Evolutionary conservation across 2,113 vertebrate genomes (phyloP).

Genomic region (Hippocampus guttulatus): DNA sequence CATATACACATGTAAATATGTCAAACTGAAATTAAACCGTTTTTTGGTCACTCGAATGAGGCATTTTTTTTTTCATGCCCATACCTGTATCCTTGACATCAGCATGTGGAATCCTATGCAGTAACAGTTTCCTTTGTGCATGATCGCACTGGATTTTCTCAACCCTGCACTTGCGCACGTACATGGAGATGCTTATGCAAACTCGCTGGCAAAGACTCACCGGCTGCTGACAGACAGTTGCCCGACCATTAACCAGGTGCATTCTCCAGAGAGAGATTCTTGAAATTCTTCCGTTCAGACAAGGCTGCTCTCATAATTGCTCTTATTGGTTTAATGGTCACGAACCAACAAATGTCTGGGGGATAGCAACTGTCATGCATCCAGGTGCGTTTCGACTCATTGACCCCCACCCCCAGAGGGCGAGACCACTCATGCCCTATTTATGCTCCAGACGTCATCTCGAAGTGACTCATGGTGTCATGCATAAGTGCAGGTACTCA

Average conservation of each 20-base stretch:
- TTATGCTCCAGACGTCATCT: conserved; percentile 10
- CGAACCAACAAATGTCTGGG: conserved; percentile 32
- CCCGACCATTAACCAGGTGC: conserved; percentile 64
- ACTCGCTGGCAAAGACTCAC: conserved; percentile 5
- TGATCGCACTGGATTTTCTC: neutral
- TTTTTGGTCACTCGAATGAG: too few species aligned
- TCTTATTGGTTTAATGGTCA: conserved; percentile 58
- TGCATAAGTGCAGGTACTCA: conserved; percentile 11
- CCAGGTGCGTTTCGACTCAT: conserved; percentile 55
- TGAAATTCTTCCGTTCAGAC: conserved; percentile 53
- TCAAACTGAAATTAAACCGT: too few species aligned
- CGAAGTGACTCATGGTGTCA: conserved; percentile 7
- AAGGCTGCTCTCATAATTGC: conserved; percentile 56
- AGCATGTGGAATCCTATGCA: neutral
- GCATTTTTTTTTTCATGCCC: too few species aligned
- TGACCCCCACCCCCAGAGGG: conserved; percentile 32
- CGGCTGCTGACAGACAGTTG: conserved; percentile 44
- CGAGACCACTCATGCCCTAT: conserved; percentile 45
- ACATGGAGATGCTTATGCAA: neutral
- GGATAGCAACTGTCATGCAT: conserved; percentile 25
- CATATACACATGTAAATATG: too few species aligned
- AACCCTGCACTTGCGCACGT: neutral
- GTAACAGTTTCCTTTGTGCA: neutral
- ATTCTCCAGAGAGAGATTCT: conserved; percentile 59
- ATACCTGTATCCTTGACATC: neutral